phyloP scores from a whole-genome alignment of 1,140 invertebrate species.

The Neodiprion fabricii region DNA sequence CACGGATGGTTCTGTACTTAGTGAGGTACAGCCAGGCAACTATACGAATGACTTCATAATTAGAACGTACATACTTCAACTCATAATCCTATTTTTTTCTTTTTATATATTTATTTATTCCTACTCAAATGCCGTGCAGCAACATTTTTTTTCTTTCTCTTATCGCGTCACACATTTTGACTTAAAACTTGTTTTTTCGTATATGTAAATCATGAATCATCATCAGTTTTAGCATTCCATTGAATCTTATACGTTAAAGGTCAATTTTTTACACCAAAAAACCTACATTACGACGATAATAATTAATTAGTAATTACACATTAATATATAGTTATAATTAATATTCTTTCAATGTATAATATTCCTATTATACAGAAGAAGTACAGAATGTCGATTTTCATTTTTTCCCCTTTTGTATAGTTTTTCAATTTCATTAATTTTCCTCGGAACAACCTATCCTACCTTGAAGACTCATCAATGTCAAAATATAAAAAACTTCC shows the following conservation, averaged over 20 bases:
- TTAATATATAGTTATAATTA: conserved; percentile 50
- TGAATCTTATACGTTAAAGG: conserved; percentile 50
- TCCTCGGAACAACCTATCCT: not conserved
- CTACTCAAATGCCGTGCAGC: conserved; percentile 34
- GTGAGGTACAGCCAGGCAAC: too few species aligned
- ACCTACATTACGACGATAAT: conserved; percentile 56
- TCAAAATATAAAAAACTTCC: conserved; percentile 1
- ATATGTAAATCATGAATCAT: conserved; percentile 35
- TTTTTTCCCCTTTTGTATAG: conserved; percentile 21
- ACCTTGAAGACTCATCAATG: not conserved
- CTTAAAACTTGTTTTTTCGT: conserved; percentile 37
- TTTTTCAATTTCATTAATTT: conserved; percentile 10
- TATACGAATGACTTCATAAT: too few species aligned
- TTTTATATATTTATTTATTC: conserved; percentile 30
- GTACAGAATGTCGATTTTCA: conserved; percentile 46
- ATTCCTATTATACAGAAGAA: conserved; percentile 56
- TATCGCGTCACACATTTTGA: conserved; percentile 31
- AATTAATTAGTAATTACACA: conserved; percentile 54
- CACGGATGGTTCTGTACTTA: conserved; percentile 25
- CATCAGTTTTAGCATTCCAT: conserved; percentile 42
- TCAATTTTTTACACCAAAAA: conserved; percentile 59
- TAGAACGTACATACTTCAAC: conserved; percentile 16
- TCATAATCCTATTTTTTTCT: conserved; percentile 26
- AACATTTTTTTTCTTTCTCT: not conserved
- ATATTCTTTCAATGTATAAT: conserved; percentile 40